Evolutionary conservation across 2,797 vertebrate genomes (phyloP).

Genomic region (Bufotes viridis): DNA sequence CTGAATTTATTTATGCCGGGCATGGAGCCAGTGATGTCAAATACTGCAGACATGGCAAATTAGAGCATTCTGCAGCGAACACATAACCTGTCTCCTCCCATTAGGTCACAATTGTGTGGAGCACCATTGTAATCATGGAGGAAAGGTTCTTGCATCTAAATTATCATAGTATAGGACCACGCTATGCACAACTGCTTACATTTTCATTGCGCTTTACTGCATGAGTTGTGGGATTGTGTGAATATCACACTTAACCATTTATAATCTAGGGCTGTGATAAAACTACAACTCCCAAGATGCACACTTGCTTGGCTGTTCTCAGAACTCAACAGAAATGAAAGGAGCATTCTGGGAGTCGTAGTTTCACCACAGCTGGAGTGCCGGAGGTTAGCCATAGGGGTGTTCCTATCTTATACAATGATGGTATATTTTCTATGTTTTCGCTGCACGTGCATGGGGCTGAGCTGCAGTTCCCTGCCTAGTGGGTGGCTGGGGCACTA

Average conservation of each 20-base stretch:
- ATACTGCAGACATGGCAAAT: constrained; percentile 30
- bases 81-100: not conserved
- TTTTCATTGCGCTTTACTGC: not conserved
- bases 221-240: no score
- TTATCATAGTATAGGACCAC: not conserved
- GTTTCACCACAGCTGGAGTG: no score
- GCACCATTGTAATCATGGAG: not conserved
- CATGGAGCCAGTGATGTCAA: constrained; percentile 26
- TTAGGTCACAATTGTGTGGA: not conserved
- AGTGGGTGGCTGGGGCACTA: no score
- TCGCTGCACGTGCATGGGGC: no score
- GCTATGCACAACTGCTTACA: not conserved
- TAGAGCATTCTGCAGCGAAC: not conserved
- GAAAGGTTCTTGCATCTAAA: not conserved
- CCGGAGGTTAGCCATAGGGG: no score
- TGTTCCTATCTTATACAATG: no score
- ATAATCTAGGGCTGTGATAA: not conserved
- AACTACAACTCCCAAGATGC: no score
- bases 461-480: no score
- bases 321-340: no score
- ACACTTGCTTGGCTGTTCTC: no score
- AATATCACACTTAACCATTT: not conserved
- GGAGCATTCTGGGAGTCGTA: no score
- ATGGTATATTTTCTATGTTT: no score
- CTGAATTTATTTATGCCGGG: constrained; percentile 37